phyloP scores from a whole-genome alignment of 64 coral and sea anemone genomes.

The Porites lutea region DNA sequence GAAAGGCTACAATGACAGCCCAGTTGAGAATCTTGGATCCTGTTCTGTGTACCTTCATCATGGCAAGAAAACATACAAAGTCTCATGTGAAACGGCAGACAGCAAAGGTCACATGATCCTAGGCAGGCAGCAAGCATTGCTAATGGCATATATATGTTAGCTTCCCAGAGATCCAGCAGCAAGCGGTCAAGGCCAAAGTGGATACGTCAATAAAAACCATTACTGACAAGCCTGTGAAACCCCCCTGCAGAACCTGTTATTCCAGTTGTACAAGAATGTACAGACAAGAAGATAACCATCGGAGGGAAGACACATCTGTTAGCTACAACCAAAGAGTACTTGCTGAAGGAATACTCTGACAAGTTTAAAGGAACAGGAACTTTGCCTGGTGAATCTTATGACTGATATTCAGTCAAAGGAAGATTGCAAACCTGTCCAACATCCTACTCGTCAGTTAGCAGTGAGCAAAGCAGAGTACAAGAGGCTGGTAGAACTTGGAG shows the following conservation, averaged over 20 bases:
- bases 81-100: neutral
- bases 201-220: neutral
- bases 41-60: neutral
- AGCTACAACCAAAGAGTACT: constrained; percentile 51
- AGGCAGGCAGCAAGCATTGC: neutral
- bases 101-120: constrained; percentile 21
- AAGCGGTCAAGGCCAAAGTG: neutral
- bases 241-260: neutral
- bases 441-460: constrained; percentile 24
- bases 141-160: constrained; percentile 1
- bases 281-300: neutral
- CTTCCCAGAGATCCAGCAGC: constrained; percentile 10
- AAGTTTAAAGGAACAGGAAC: constrained; percentile 52
- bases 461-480: constrained; percentile 32
- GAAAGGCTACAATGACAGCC: constrained; percentile 3
- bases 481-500: neutral
- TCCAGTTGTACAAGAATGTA: constrained; percentile 10
- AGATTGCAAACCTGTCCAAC: constrained; percentile 31
- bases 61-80: neutral
- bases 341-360: constrained; percentile 39
- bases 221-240: neutral
- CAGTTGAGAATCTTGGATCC: neutral
- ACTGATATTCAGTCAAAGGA: constrained; percentile 57
- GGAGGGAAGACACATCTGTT: constrained; percentile 38
- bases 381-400: constrained; percentile 44